These are phyloP conservation scores for Tetranychus piercei DNA, from an alignment of 2,888 invertebrate species.

Conservation along the genomic window DNA sequence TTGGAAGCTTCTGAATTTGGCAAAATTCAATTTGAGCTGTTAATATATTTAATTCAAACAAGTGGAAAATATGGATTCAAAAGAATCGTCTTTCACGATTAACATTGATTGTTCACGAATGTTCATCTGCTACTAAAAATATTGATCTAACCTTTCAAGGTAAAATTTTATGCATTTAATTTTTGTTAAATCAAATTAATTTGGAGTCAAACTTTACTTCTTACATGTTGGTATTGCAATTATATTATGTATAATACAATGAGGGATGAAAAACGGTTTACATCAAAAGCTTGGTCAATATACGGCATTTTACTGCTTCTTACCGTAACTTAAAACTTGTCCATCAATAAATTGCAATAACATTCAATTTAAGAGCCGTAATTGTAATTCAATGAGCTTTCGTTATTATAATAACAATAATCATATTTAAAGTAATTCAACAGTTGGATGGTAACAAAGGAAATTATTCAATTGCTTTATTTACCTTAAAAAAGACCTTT, in stretches of 20 bases:
- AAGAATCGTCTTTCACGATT: not conserved
- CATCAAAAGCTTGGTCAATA: no score
- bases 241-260: not conserved
- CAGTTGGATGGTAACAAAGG: not conserved
- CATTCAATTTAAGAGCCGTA: not conserved
- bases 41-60: no score
- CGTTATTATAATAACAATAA: no score
- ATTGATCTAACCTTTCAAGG: no score
- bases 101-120: not conserved
- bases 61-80: no score
- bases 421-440: no score
- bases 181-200: not conserved
- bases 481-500: not conserved
- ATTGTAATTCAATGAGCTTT: not conserved
- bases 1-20: no score
- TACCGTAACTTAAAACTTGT: not conserved
- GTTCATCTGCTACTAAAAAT: not conserved
- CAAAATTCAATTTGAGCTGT: no score
- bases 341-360: not conserved
- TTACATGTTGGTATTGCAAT: not conserved
- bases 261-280: not conserved
- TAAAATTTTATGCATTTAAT: no score
- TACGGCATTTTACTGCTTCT: no score
- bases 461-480: not conserved
- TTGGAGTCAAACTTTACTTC: not conserved